phyloP scores from a whole-genome alignment of 1,140 invertebrate species.

The Sminthurinus signatus region DNA sequence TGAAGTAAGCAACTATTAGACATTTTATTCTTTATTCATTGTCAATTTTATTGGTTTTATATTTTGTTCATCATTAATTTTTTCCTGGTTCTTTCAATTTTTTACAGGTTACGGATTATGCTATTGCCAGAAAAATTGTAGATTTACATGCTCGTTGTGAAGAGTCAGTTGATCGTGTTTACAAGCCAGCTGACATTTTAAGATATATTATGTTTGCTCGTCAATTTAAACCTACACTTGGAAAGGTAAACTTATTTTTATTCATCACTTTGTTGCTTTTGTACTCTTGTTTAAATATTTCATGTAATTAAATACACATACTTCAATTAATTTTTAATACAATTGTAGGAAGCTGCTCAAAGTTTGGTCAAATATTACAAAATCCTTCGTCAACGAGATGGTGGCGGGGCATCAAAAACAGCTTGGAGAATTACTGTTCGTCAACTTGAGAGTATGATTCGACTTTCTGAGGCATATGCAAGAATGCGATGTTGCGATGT shows the following conservation, averaged over 20 bases:
- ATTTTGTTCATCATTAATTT: too few relatives aligned
- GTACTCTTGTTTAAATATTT: too few relatives aligned
- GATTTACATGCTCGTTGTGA: conserved; percentile 78
- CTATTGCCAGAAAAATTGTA: conserved; percentile 92
- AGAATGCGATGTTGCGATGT: conserved; percentile 89
- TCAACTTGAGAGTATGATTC: conserved; percentile 96
- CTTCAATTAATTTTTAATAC: too few relatives aligned
- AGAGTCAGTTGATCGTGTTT: conserved; percentile 67
- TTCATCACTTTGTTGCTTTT: too few relatives aligned
- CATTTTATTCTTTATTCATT: conserved; percentile 12
- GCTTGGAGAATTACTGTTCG: conserved; percentile 96
- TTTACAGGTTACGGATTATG: conserved; percentile 72
- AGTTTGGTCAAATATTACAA: conserved; percentile 86
- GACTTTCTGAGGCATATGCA: conserved; percentile 92
- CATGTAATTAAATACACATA: too few relatives aligned
- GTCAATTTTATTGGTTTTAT: too few relatives aligned
- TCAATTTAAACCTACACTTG: conserved; percentile 90
- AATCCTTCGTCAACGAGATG: conserved; percentile 74
- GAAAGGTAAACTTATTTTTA: conserved; percentile 48
- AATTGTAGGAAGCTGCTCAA: conserved; percentile 65
- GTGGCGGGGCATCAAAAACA: conserved; percentile 57
- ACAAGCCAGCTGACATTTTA: conserved; percentile 78
- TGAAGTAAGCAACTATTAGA: conserved; percentile 55
- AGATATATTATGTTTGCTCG: conserved; percentile 94
- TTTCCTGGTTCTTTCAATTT: too few relatives aligned